Evolutionary conservation across 2,797 vertebrate species (phyloP), one percentile per base, ranked within the genome.

Genomic region (Menidia menidia): DNA sequence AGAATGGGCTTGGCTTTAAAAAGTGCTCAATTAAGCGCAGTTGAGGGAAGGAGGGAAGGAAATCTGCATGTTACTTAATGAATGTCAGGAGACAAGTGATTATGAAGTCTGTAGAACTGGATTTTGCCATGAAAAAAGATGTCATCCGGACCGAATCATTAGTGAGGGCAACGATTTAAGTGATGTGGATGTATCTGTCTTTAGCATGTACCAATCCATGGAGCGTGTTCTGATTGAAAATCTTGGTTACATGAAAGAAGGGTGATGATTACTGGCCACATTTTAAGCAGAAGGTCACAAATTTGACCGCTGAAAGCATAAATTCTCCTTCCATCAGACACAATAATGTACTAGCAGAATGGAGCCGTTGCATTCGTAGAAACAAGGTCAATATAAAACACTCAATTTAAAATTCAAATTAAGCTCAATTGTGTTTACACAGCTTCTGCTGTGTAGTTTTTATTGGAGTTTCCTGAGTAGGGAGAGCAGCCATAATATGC

Each of bases 21-120:
- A 92, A 86, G 85, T 9, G 67, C 77, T 89, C 91, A 93, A 94
- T 94, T 94, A 92, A 86, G 84, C 68, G 60, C 77, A 81, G 87
- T 90, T 77, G 84, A 83, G 65, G 70, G 77, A 74, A 64, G 70
- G 77, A 74, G 75, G 83, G 78, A 79, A 79, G 88, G 78, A 85
- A 90, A 89, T 91, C 85, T 77, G 83, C 70, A 55, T 68, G 88
- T 86, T 73, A 74, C 87, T 89, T 91, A 92, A 91, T 92, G 88
- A 92, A 92, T 90, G 89, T 86, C 89, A 89, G 88, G 87, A 93
- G 90, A 91, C 87, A 73, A 87, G 86, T 86, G 84, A 92, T 92
- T 89, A 88, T 87, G 89, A 87, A 71, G 88, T 86, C 88, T 77
- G 71, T 43, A 86, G 79, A 87, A 78, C 68, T 68, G 67, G 84